Evolutionary conservation across 2,113 vertebrate species (phyloP), one percentile per base, ranked within the genome.

Genomic region (human (Homo sapiens)): DNA sequence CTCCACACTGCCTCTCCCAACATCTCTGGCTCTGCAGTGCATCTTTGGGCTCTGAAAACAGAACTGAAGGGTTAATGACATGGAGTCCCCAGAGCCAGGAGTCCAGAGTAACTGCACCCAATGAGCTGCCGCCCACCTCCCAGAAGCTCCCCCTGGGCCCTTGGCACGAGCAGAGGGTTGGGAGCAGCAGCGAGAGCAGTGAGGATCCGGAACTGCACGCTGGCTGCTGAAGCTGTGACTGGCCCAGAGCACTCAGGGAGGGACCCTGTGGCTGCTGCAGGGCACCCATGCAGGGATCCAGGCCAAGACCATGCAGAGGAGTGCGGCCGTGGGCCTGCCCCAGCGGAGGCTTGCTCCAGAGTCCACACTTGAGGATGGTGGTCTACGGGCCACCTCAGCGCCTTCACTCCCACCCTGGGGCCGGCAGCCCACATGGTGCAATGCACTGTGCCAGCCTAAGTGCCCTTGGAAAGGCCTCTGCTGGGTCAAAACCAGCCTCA

Each of bases 181-280:
- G 32, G 48, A 68, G 83, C 32, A 25, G 70, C 38, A 23, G 38
- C 11, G 20, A 23, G 32, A n/a, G 38, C 22, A 23, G 70, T 11
- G 20, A 23, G 45, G 32, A 25, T 20, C 2, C 2, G 7, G 11
- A 5, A 23, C 4, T 2, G 20, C 32, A 25, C 0, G 7, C 20
- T 1, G 20, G 83, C 32, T 50, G 30, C 13, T 1, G 2, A 35
- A 16, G 83, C 45, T 5, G 2, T 4, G 4, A 35, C 61, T 14
- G 14, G 70, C 61, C 45, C 4, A 9, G 83, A 50, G 22, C 83
- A 1, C 32, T 25, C 9, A 13, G 43, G 61, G 20, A 13, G 1
- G 32, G 13, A 6, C 1, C 32, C 7, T 1, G 13, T 5, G 4
- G 45, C 13, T n/a, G 35, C 83, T 2, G 22, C 38, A n/a, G 83